Evolutionary conservation across 2,888 invertebrate genomes (phyloP), one percentile per base, ranked within the genome.

Genomic region (Odontocerum albicorne): DNA sequence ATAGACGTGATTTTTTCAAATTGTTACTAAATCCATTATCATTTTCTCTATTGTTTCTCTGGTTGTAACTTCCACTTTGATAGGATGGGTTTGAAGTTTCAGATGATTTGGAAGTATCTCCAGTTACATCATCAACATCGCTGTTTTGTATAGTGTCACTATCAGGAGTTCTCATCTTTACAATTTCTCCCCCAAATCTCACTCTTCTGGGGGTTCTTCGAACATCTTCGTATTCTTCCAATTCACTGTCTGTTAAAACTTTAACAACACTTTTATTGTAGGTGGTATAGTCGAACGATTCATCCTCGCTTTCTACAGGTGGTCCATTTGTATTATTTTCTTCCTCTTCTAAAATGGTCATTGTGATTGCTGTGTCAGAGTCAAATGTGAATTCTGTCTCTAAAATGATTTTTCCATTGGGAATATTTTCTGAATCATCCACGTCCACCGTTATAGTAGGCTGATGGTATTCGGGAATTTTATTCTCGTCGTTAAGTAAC

Each of bases 361-460:
- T 90, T 0, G 89, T 91, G 27, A 92, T 85, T 0, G 87, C 87
- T 0, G 89, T 88, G 57, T 90, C 88, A 10, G 89, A 85, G 66
- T 88, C 85, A 61, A 92, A 85, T 65, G 90, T 85, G 19, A 91
- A 89, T 74, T 91, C 90, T 1, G 90, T 90, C 72, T 91, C 91
- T 64, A 91, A 79, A 40, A 91, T 88, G 0, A 91, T 82, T 69
- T 83, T 86, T 19, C 83, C 85, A 61, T 78, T 81, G 65, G 72
- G 71, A 60, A 71, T 70, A 60, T 68, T 66, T 62, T 72, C 67
- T 2, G 57, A 49, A 17, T 58, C 38, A 19, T 60, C 60, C 16
- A 57, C 43, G 35, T 49, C 62, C 27, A 54, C 62, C 35, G 57
- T 64, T 43, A 56, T 61, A 43, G 58, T 62, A 50, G 53, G 58